phyloP scores from a whole-genome alignment of 2,113 vertebrate species.

The Struthidea cinerea region DNA sequence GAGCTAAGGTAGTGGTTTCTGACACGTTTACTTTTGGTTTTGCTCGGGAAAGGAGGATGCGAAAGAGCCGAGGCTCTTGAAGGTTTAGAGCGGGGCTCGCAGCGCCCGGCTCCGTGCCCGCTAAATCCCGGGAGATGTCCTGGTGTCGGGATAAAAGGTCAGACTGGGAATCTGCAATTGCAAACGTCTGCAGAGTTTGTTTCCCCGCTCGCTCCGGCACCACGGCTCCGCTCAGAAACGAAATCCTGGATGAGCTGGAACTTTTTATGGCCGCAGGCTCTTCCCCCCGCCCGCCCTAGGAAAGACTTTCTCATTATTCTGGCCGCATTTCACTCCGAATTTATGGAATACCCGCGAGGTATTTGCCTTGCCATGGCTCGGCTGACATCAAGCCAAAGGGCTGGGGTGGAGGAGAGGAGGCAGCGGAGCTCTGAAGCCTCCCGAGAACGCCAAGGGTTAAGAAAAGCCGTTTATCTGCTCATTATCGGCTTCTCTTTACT shows the following conservation, averaged over 20 bases:
- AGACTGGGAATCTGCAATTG: not conserved
- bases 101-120: not conserved
- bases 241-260: not conserved
- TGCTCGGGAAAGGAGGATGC: not conserved
- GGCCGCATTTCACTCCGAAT: not conserved
- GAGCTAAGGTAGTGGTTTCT: not conserved
- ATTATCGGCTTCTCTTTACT: not conserved
- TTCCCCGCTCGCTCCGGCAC: not conserved
- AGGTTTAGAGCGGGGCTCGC: not conserved
- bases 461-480: not conserved
- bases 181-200: not conserved
- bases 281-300: not conserved
- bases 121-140: not conserved
- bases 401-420: not conserved
- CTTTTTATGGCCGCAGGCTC: not conserved
- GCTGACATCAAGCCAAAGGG: not conserved
- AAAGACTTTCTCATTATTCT: not conserved
- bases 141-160: not conserved
- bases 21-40: not conserved
- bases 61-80: not conserved
- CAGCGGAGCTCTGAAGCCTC: not conserved
- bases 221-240: not conserved
- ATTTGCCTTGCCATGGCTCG: not conserved
- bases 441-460: slow-evolving; percentile 31
- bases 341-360: not conserved